Conservation (phyloP, 35 echinoderm and acorn worm genomes). For the Patiria miniata region DNA sequence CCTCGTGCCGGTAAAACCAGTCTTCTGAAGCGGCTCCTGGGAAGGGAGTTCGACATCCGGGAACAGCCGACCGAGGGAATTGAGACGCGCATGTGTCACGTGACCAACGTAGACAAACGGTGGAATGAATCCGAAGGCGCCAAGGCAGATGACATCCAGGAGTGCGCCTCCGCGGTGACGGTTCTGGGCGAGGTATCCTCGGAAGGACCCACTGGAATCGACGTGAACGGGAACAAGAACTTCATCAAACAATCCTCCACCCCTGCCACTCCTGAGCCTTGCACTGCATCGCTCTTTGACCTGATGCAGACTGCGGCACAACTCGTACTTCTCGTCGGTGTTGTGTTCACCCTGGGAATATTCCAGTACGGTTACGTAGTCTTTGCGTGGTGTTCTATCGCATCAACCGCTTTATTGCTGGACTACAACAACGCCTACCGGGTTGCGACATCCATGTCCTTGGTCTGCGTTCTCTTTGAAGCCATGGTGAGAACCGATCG, state of each 20-base stretch:
- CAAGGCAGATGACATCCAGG: slow-evolving; percentile 3
- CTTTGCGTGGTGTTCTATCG: not conserved
- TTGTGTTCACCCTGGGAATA: not conserved
- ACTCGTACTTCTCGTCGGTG: not conserved
- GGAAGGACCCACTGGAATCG: not conserved
- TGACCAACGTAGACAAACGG: not conserved
- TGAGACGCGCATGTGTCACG: slow-evolving; percentile 15
- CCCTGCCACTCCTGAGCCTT: not conserved
- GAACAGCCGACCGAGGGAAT: slow-evolving; percentile 9
- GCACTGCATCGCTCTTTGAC: not conserved
- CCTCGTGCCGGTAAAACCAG: slow-evolving; percentile 11
- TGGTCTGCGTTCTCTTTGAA: not conserved
- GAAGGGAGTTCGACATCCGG: not conserved
- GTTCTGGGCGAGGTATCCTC: not conserved
- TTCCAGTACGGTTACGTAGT: not conserved
- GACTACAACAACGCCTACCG: slow-evolving; percentile 2
- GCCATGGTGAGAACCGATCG: not conserved
- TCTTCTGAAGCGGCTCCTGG: not conserved
- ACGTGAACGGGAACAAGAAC: not conserved
- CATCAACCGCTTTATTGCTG: not conserved
- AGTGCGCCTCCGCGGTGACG: not conserved
- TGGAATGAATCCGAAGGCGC: not conserved
- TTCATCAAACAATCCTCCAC: not conserved
- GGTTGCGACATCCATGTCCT: not conserved
- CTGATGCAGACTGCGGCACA: not conserved